These are phyloP conservation scores for Chelonoidis abingdonii DNA, from an alignment of 2,113 vertebrate species.

Conservation along the genomic window DNA sequence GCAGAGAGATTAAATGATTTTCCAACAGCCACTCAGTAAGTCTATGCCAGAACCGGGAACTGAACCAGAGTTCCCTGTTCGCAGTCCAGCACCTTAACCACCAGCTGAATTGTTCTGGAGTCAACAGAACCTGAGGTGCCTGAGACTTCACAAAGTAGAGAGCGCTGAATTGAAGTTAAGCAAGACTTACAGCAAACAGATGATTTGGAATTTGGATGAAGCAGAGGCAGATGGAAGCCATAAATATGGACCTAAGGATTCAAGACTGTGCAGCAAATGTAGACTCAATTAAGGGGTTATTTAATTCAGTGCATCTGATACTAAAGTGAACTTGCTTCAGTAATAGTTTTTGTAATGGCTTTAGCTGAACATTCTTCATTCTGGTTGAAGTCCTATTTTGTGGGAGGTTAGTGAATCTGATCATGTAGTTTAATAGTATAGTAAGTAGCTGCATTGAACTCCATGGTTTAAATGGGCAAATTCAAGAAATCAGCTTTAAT, in stretches of 20 bases:
- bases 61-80: too few relatives aligned
- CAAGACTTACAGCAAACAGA: too few relatives aligned
- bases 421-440: neutral
- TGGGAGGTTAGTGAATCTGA: neutral
- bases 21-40: too few relatives aligned
- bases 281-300: neutral
- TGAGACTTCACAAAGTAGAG: too few relatives aligned
- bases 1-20: too few relatives aligned
- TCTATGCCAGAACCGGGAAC: too few relatives aligned
- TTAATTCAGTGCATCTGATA: slow-evolving; percentile 5
- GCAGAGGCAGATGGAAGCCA: slow-evolving; percentile 1
- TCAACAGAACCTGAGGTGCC: too few relatives aligned
- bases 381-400: slow-evolving; percentile 2
- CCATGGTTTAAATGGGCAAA: neutral
- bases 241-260: neutral
- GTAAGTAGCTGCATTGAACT: neutral
- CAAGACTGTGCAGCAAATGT: neutral
- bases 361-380: slow-evolving; percentile 4
- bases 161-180: too few relatives aligned
- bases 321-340: slow-evolving; percentile 10
- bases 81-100: too few relatives aligned
- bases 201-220: neutral
- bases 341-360: slow-evolving; percentile 10
- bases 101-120: too few relatives aligned
- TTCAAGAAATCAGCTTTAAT: neutral